Evolutionary conservation across 2,888 invertebrate genomes (phyloP), one percentile per base, ranked within the genome.

Genomic region (Brachypalpus laphriformis): DNA sequence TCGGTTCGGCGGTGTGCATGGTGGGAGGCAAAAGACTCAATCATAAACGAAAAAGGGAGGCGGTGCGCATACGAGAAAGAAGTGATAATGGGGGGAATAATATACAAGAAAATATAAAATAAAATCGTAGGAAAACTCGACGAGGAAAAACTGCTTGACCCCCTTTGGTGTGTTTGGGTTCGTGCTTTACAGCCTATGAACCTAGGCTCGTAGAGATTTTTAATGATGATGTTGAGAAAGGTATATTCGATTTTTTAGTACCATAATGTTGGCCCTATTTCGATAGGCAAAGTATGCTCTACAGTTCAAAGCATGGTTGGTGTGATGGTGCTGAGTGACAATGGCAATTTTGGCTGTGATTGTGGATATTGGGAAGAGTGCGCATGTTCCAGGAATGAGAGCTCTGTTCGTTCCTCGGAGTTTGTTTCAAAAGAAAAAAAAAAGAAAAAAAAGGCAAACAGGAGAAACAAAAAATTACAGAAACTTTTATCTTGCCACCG

Each of bases 311-410:
- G 25, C 16, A 56, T 34, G 18, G 9, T 47, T 25, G 5, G 47
- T 18, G 18, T 57, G 28, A 6, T 54, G 54, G 31, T 66, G 18
- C n/a, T 22, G 70, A 56, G 56, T 47, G 57, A 57, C 70, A 72
- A 81, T 71, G 75, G 85, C 81, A 85, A 81, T 71, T 40, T 66
- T 71, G 85, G 66, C 65, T 71, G 37, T 47, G 45, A 71, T 66
- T 85, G 85, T 85, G 85, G 85, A 85, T 61, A 81, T 28, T 81
- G 71, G 66, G 3, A 22, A 8, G 54, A 75, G 54, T 85, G 85
- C 85, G 85, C 85, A 85, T 85, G 85, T 85, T 81, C 49, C 16
- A 42, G 14, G 56, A 65, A 59, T 45, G 37, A 37, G 18, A 40
- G 40, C 40, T 14, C 3, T 40, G 47, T 59, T 40, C 25, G 74